These are phyloP conservation scores for Coleophora flavipennella DNA, from an alignment of 2,888 invertebrate genomes.

Conservation along the genomic window DNA sequence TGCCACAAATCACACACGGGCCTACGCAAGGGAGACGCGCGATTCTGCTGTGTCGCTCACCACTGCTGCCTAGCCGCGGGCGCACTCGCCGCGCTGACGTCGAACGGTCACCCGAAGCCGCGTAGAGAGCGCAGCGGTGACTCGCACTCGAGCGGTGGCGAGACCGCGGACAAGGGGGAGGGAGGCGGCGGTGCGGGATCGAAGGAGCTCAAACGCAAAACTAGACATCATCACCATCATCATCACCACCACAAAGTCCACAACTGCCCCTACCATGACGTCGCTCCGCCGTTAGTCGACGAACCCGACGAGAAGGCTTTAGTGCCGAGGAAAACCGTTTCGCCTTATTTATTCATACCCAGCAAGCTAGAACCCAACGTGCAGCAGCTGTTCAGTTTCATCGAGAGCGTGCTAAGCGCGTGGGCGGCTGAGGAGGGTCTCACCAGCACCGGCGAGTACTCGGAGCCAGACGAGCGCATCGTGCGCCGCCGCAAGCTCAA, in stretches of 20 bases:
- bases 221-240: constrained; percentile 55
- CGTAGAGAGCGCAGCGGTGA: constrained; percentile 57
- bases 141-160: constrained; percentile 65
- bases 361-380: constrained; percentile 81
- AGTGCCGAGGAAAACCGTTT: constrained; percentile 60
- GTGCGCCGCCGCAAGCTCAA: constrained; percentile 73
- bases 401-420: constrained; percentile 83
- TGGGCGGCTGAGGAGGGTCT: constrained; percentile 84
- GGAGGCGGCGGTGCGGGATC: constrained; percentile 31
- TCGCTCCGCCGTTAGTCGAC: constrained; percentile 46
- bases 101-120: constrained; percentile 48
- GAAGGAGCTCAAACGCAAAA: constrained; percentile 46
- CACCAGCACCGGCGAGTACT: constrained; percentile 81
- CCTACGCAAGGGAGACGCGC: constrained; percentile 51
- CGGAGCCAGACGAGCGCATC: constrained; percentile 80
- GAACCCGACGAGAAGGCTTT: constrained; percentile 43
- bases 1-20: constrained; percentile 65
- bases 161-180: constrained; percentile 54
- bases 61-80: constrained; percentile 65
- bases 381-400: constrained; percentile 86
- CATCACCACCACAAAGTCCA: constrained; percentile 59
- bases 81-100: constrained; percentile 48
- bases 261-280: constrained; percentile 59
- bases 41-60: constrained; percentile 65
- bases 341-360: constrained; percentile 66